These are phyloP conservation scores for Elaeidobius kamerunicus DNA, from an alignment of 2,888 invertebrate species.

Conservation along the genomic window DNA sequence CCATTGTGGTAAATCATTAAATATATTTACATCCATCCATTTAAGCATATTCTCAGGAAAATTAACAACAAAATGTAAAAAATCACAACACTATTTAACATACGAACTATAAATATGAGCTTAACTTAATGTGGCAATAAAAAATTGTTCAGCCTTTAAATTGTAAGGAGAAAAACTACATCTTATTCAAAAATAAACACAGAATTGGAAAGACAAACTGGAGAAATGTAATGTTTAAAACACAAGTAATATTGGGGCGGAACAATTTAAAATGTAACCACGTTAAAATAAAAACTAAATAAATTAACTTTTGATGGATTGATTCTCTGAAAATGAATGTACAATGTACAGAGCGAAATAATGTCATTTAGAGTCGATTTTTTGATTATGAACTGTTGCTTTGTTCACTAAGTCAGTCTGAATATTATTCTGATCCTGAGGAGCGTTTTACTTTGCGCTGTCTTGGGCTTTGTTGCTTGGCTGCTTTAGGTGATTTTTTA, in stretches of 20 bases:
- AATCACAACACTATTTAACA: conserved; percentile 22
- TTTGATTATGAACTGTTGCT: neutral
- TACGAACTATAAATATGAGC: conserved; percentile 15
- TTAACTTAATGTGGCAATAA: neutral
- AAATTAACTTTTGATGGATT: conserved; percentile 19
- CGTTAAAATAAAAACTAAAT: neutral
- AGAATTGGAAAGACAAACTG: neutral
- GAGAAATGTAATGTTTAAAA: neutral
- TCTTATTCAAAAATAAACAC: too few species aligned
- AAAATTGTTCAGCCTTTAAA: neutral
- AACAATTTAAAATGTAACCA: neutral
- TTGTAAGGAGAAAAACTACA: neutral
- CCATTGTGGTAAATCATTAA: conserved; percentile 25
- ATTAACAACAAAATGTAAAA: conserved; percentile 15
- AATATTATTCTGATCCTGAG: conserved; percentile 57
- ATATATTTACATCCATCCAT: conserved; percentile 26
- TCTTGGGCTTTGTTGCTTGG: conserved; percentile 63
- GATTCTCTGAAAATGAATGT: conserved; percentile 9
- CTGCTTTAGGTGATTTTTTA: conserved; percentile 42
- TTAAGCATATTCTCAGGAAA: conserved; percentile 6
- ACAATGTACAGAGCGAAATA: conserved; percentile 16
- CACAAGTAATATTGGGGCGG: neutral
- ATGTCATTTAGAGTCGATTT: conserved; percentile 1
- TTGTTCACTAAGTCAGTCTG: conserved; percentile 17
- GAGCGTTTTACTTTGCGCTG: conserved; percentile 74